Percentiles rank a stretch among this genome's conserved stretches.
Evolutionary conservation across 2,888 invertebrate species (phyloP).

Genomic region (Himalopsyche japonica): DNA sequence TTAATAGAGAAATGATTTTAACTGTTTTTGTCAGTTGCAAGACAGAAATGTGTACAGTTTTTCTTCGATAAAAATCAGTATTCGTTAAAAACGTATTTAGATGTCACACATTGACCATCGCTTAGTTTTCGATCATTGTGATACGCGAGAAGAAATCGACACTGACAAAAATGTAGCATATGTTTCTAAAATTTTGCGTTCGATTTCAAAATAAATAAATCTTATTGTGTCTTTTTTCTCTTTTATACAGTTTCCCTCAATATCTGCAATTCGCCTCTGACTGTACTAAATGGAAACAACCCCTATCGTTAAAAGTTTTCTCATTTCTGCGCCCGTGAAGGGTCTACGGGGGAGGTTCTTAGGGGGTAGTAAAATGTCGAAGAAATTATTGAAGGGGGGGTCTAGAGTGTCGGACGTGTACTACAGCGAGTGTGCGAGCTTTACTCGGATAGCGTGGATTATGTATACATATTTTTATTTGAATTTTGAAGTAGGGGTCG

Average conservation of each 20-base stretch:
- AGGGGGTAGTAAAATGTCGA: background rate
- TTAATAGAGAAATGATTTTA: too few relatives aligned
- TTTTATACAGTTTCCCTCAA: background rate
- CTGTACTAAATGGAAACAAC: background rate
- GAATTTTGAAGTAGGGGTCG: background rate
- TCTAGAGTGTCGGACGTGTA: background rate
- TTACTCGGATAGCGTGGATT: background rate
- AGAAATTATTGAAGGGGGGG: background rate
- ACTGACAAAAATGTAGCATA: too few relatives aligned
- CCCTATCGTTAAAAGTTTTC: background rate
- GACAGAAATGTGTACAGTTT: too few relatives aligned
- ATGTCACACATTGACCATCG: too few relatives aligned
- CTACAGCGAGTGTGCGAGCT: background rate
- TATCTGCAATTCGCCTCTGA: background rate
- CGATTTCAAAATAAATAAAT: background rate
- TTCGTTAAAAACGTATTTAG: too few relatives aligned
- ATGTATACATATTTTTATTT: background rate
- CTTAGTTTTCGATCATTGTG: too few relatives aligned
- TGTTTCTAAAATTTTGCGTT: background rate
- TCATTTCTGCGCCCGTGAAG: background rate
- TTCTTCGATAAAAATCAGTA: too few relatives aligned
- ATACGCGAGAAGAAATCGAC: too few relatives aligned
- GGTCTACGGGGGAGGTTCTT: background rate
- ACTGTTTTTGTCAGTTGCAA: too few relatives aligned
- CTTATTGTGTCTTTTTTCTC: background rate